Conservation (phyloP, 2,797 vertebrate genomes). For the Pseudocheirus occidentalis region DNA sequence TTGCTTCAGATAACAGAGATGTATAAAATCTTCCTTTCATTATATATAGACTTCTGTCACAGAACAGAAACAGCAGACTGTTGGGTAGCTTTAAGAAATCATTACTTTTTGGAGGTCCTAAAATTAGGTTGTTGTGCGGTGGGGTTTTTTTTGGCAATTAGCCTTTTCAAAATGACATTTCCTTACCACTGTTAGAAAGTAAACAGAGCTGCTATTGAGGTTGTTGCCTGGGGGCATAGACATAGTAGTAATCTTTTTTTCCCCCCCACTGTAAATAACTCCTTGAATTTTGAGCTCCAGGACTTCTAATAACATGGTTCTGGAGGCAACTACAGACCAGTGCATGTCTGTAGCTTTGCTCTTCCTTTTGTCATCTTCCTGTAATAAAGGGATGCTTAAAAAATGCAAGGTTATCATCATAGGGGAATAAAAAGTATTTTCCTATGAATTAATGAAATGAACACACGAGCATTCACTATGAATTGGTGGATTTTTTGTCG, state of each 20-base stretch:
- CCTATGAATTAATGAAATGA: neutral
- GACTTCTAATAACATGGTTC: slow-evolving; percentile 16
- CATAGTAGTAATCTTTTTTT: slow-evolving; percentile 63
- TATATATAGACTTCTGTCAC: slow-evolving; percentile 46
- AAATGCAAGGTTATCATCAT: neutral
- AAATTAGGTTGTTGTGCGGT: slow-evolving; percentile 61
- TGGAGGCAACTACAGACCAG: neutral
- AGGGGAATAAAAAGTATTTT: neutral
- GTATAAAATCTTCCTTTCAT: slow-evolving; percentile 27
- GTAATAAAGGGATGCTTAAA: neutral
- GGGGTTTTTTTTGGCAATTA: slow-evolving; percentile 47
- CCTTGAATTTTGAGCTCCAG: slow-evolving; percentile 25
- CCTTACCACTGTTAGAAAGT: slow-evolving; percentile 39
- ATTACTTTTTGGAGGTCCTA: slow-evolving; percentile 66
- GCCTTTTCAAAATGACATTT: slow-evolving; percentile 61
- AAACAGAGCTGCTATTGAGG: neutral
- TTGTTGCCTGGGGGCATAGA: slow-evolving; percentile 63
- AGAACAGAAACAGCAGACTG: slow-evolving; percentile 54
- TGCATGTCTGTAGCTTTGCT: neutral
- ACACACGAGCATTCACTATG: neutral
- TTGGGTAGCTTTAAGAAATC: slow-evolving; percentile 64
- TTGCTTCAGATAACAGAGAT: slow-evolving; percentile 39
- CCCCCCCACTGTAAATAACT: slow-evolving; percentile 47
- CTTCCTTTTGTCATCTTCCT: neutral
- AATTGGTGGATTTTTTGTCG: neutral